Base-by-base conservation (phyloP, 2,888 invertebrate genomes). In the Mythimna ferrago region DNA sequence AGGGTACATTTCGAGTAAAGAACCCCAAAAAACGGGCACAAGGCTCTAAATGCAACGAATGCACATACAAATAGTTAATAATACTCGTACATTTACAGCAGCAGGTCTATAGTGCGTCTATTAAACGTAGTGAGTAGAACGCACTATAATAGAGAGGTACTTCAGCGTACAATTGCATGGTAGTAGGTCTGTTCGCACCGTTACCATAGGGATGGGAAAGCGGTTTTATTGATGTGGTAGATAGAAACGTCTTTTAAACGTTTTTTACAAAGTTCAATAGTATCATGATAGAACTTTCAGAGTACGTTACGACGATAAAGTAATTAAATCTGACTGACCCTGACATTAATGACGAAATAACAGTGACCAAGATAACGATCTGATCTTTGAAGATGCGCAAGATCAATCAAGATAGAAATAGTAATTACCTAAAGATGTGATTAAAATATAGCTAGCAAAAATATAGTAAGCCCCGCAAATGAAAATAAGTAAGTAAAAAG, bases 101-200 rank as follows among this genome's bases (percentile, higher is more conserved):
- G 56, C 48, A 53, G n/a, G 26, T 71, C 62, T 66, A 48, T 56
- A 82, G 66, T 66, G 58, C 35, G 61, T 61, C n/a, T 71, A 38
- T 44, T 38, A 26, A 35, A 51, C 21, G 38, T 38, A 67, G 63
- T 80, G 64, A 81, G 66, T 65, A 69, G 41, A 65, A 73, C 60
- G 66, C 65, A 66, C 63, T 66, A 67, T 64, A 71, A 70, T 66
- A 74, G 77, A 66, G 77, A 81, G 76, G 83, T 79, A 71, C 54
- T 44, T 5, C 58, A 65, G 56, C 61, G 73, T 32, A 80, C 78
- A 86, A 84, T 78, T 63, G 65, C 69, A 76, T 64, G 44, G 71
- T 73, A 78, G 60, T 58, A 77, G 60, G 72, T 76, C 72, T 80
- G 73, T 82, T 80, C 78, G 65, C 69, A 81, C 83, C 64, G 73